Evolutionary conservation across 2,113 vertebrate species (phyloP), one percentile per base, ranked within the genome.

Genomic region (Orcinus orca): DNA sequence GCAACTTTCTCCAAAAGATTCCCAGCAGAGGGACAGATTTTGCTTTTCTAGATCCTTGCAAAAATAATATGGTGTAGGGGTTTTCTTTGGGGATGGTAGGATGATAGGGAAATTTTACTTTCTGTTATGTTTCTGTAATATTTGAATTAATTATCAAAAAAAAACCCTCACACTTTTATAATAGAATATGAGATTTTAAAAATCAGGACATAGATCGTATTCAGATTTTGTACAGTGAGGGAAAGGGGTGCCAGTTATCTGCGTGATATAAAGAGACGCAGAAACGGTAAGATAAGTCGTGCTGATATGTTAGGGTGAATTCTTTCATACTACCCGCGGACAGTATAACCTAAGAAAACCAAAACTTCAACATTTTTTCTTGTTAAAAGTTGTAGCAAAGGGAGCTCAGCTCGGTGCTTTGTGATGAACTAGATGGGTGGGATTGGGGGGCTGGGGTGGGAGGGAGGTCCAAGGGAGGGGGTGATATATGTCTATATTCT

Each of bases 11-110:
- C 93, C 55, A 47, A 92, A 95, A 83, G 36, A 76, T 44, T 80
- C n/a, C 8, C 13, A 95, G 53, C 2, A 0, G 73, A 92, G 47
- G 10, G 50, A 90, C 8, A 77, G 44, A 77, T 26, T 86, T 50
- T 96, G 36, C n/a, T 87, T 90, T 90, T 92, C 79, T 36, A 95
- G 38, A 88, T 81, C 33, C 77, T 89, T 73, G 25, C 38, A 96
- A 92, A 96, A 74, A 90, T 41, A 88, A 63, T 47, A 8, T 55
- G 29, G 3, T 26, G 0, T 62, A 50, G 41, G 29, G 29, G 2
- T 62, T 85, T 92, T 92, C 62, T 79, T 77, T 53, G 74, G 31
- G 38, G 55, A 47, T 26, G 8, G 7, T 14, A 76, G 12, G 14
- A 85, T 63, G 80, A 70, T 3, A 50, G 41, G 53, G 23, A 63